A percentile compares a stretch with the other conserved stretches of the same genome.
These are phyloP conservation scores for Drosophila subsilvestris DNA, from an alignment of 2,888 invertebrate species.

Conservation along the genomic window DNA sequence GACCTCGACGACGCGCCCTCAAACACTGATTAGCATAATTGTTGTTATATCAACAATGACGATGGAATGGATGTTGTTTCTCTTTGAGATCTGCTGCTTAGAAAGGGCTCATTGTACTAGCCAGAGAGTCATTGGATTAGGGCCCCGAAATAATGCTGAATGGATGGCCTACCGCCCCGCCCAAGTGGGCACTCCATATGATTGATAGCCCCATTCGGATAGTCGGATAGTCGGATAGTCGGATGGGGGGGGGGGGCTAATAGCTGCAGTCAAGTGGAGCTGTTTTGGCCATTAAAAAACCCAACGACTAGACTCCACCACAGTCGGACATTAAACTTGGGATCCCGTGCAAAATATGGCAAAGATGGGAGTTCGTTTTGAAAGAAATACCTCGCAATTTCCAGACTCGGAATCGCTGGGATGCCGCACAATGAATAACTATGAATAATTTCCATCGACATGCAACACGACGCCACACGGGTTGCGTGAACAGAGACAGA, in stretches of 20 bases:
- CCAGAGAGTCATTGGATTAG: constrained; percentile 1
- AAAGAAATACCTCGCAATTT: constrained; percentile 55
- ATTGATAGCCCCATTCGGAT: constrained; percentile 30
- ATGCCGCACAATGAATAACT: constrained; percentile 71
- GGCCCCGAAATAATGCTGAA: constrained; percentile 11
- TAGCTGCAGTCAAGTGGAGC: constrained; percentile 47
- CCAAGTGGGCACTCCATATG: constrained; percentile 24
- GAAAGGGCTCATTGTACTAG: constrained; percentile 39
- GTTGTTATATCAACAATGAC: constrained; percentile 58
- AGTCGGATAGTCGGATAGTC: constrained; percentile 18
- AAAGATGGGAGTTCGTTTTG: constrained; percentile 66
- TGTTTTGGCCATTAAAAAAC: constrained; percentile 29
- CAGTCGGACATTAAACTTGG: constrained; percentile 73
- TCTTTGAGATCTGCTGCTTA: constrained; percentile 20
- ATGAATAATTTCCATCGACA: constrained; percentile 60
- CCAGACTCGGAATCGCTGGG: constrained; percentile 59
- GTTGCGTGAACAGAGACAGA: constrained; percentile 63
- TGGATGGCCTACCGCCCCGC: constrained; percentile 14
- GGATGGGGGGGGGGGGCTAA: constrained; percentile 39
- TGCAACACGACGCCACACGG: constrained; percentile 56
- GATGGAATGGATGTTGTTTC: constrained; percentile 11
- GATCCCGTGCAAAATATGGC: constrained; percentile 62
- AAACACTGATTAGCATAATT: constrained; percentile 70
- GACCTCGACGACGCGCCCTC: constrained; percentile 49
- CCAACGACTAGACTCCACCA: constrained; percentile 24